Evolutionary conservation across 2,113 vertebrate genomes (phyloP), one percentile per base, ranked within the genome.

Genomic region (Nicator chloris): DNA sequence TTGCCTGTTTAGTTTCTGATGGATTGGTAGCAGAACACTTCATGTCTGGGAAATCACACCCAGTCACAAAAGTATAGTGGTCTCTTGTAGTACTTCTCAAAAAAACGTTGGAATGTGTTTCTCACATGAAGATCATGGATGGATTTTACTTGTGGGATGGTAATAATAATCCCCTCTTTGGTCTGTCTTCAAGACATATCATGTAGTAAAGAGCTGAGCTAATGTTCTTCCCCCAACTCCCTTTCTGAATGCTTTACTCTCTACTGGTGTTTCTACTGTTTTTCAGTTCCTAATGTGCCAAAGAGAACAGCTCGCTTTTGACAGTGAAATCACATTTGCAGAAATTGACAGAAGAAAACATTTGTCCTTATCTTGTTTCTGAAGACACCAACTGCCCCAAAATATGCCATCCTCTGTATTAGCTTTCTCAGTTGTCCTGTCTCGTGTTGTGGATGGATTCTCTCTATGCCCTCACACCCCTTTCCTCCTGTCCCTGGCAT

Each of bases 271-370:
- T 91, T 80, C 75, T 93, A 19, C 45, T 80, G 39, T 22, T 88
- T 88, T 86, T 82, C n/a, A 45, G 66, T 72, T 92, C 82, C 56
- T 76, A 60, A 69, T 11, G 63, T 91, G 90, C 87, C 88, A 89
- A 92, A 89, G 68, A 79, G 63, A 93, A 80, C 75, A 91, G 80
- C 72, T 94, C 44, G 0, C 19, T 77, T 85, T 72, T 94, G 81
- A 87, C 89, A 96, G 83, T 50, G 63, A 77, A 94, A 90, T 93
- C 71, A 40, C 78, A 90, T 97, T 94, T 90, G 30, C 79, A 88
- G 70, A 60, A 66, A 75, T 18, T 88, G 60, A 78, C 81, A 91
- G 87, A 77, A 82, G 50, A 82, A 88, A 91, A 77, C 73, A 44
- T 75, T 92, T 88, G 78, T 88, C 80, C 69, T 92, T 86, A 59